Percentiles rank a stretch among this genome's conserved stretches.
phyloP scores from a whole-genome alignment of 2,888 invertebrate genomes.

The Dasypogon diadema region DNA sequence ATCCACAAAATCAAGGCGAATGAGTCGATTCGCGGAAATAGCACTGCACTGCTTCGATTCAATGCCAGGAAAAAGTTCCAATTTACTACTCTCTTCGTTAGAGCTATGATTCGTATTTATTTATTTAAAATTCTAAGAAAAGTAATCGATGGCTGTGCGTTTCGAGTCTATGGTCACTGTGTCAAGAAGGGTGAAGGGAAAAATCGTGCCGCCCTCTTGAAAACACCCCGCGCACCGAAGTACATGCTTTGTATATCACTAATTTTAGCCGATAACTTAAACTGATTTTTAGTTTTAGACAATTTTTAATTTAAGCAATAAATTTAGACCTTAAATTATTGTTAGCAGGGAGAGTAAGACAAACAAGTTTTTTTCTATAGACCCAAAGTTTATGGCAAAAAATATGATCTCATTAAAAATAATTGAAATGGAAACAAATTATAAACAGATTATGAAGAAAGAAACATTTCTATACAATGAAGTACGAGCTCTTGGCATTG shows the following conservation, averaged over 20 bases:
- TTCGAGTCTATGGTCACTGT: constrained; percentile 99
- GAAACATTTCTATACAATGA: too few species aligned
- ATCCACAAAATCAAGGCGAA: constrained; percentile 80
- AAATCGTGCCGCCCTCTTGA: constrained; percentile 97
- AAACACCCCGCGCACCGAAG: constrained; percentile 89
- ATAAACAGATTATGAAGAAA: too few species aligned
- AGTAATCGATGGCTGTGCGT: constrained; percentile 97
- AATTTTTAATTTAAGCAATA: constrained; percentile 38
- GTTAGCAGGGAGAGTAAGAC: neutral
- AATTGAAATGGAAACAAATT: too few species aligned
- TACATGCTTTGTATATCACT: constrained; percentile 85
- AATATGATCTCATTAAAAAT: too few species aligned
- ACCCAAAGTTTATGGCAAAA: too few species aligned
- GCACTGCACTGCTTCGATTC: constrained; percentile 83
- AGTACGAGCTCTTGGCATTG: too few species aligned
- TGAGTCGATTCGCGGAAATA: constrained; percentile 85
- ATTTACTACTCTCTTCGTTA: constrained; percentile 84
- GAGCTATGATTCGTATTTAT: constrained; percentile 84
- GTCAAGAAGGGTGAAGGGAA: constrained; percentile 99
- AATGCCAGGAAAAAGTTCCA: constrained; percentile 87
- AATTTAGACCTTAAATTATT: constrained; percentile 31
- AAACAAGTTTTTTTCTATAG: too few species aligned
- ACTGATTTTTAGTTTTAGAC: constrained; percentile 31
- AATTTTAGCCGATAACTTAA: constrained; percentile 80
- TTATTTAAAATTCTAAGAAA: constrained; percentile 67